Evolutionary conservation across 2,888 invertebrate species (phyloP).

Genomic region (Lomographa bimaculata): DNA sequence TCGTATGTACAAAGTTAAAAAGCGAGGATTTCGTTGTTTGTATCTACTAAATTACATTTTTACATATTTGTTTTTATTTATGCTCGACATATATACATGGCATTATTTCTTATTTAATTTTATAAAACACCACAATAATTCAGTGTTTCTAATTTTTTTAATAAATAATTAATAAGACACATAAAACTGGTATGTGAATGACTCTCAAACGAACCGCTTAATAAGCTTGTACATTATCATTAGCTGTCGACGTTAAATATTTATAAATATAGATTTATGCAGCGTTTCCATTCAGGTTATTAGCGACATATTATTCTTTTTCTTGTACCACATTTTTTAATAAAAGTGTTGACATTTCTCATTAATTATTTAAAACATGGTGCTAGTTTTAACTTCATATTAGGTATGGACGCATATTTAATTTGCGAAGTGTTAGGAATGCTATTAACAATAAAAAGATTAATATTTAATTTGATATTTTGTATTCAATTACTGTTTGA

Average conservation of each 20-base stretch:
- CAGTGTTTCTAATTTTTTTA: not conserved
- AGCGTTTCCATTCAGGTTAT: slow-evolving; percentile 27
- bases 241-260: slow-evolving; percentile 34
- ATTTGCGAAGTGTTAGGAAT: no score
- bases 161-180: slow-evolving; percentile 25
- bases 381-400: slow-evolving; percentile 25
- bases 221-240: slow-evolving; percentile 34
- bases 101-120: no score
- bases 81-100: no score
- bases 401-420: no score
- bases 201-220: slow-evolving; percentile 33
- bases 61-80: no score
- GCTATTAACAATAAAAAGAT: no score
- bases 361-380: slow-evolving; percentile 31
- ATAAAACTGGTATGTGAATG: slow-evolving; percentile 23
- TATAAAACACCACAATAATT: no score
- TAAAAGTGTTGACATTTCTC: slow-evolving; percentile 34
- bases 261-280: slow-evolving; percentile 34
- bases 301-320: slow-evolving; percentile 21
- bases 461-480: no score
- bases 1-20: no score
- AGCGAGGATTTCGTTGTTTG: no score
- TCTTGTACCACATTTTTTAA: slow-evolving; percentile 15
- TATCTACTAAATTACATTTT: no score
- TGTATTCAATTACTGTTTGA: no score